phyloP scores from a whole-genome alignment of 2,888 invertebrate genomes.

The Amblyjoppa fuscipennis region DNA sequence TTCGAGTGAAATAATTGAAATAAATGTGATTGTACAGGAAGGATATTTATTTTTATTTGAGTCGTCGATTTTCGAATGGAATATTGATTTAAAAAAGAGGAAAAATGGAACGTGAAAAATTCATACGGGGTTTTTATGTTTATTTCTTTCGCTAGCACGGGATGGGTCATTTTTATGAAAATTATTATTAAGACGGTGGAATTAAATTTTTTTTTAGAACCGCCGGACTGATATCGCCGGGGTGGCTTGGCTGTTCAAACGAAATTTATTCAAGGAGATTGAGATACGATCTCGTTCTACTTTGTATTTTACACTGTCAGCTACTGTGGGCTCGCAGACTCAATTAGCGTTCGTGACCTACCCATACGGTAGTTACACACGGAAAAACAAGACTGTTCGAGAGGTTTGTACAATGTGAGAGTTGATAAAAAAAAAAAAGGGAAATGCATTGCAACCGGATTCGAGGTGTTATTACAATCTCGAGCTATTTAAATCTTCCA shows the following conservation, averaged over 20 bases:
- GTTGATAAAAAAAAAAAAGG: not conserved
- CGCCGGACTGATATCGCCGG: not conserved
- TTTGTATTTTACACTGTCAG: slow-evolving; percentile 12
- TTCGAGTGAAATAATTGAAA: not conserved
- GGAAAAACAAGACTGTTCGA: slow-evolving; percentile 7
- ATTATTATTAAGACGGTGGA: not conserved
- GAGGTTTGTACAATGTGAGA: not conserved
- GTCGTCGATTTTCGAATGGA: not conserved
- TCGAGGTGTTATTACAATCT: slow-evolving; percentile 8
- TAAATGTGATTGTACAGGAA: not conserved
- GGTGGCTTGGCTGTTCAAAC: not conserved
- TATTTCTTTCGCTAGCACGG: not conserved
- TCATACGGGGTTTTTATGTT: not conserved
- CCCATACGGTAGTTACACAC: slow-evolving; percentile 7
- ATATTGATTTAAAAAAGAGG: not conserved
- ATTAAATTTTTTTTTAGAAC: slow-evolving; percentile 1
- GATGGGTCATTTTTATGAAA: not conserved
- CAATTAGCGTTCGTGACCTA: slow-evolving; percentile 23
- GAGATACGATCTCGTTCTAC: slow-evolving; percentile 26
- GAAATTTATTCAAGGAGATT: slow-evolving; percentile 5
- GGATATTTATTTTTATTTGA: not conserved
- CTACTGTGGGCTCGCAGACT: slow-evolving; percentile 10
- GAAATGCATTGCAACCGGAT: not conserved
- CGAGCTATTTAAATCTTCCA: not conserved
- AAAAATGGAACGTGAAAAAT: not conserved